Base-by-base conservation (phyloP, 2,888 invertebrate species). In the Endotricha flammealis region DNA sequence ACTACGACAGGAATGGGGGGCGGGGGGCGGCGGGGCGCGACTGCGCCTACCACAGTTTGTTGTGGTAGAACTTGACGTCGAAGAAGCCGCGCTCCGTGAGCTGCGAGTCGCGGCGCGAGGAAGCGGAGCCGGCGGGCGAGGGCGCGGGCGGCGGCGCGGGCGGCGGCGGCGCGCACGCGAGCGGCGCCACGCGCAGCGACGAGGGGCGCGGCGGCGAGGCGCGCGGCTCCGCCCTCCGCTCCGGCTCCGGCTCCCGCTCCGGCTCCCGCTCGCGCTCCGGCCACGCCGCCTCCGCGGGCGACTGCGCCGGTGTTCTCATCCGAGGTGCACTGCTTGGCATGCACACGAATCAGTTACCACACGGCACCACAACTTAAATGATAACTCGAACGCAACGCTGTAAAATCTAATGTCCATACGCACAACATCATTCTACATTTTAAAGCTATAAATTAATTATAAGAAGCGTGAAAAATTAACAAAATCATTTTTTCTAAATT, bases 21-120 rank as follows among this genome's bases (percentile, higher is more conserved):
- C 11, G 16, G 30, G 7, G 4, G 10, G 17, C 7, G 10, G 6
- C 12, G 16, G 8, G 20, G 29, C 2, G 17, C 13, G 12, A 22
- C 5, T n/a, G 12, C 11, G 14, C 41, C 42, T 91, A 93, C 93
- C 93, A 93, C 54, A 93, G 83, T 53, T 91, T 91, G 57, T 92
- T 93, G 73, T 93, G 93, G 71, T 92, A 92, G 75, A 92, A 93
- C 65, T 93, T 93, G 27, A 93, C 86, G 76, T 93, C 93, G 53
- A 93, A 89, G 69, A 89, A 92, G 27, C 91, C 92, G 57, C 90
- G 89, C 31, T 90, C 90, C 11, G 92, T 91, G 40, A 87, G 73
- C 31, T 88, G 88, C 5, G 86, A 67, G 45, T 63, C 70, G 17
- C 72, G 71, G 16, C 69, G 71, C 2, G 60, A 48, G 1, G 37